Conservation (phyloP, 2,113 vertebrate genomes). For the Glaucidium brasilianum region DNA sequence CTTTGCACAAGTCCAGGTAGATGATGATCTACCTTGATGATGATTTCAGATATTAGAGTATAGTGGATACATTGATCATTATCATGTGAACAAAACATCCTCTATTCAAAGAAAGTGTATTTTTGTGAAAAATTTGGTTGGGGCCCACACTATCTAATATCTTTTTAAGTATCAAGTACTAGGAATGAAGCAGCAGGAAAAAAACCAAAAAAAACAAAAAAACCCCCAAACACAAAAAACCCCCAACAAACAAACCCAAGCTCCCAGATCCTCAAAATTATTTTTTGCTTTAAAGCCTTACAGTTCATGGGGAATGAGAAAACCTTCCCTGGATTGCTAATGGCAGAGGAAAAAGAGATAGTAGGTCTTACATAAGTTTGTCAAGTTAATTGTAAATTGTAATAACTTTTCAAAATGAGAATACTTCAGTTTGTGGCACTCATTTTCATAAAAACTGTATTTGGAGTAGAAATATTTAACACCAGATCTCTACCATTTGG, state of each 20-base stretch:
- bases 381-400: background rate
- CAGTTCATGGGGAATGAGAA: background rate
- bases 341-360: background rate
- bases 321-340: background rate
- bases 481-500: background rate
- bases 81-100: background rate
- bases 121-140: background rate
- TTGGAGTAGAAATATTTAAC: constrained; percentile 35
- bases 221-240: background rate
- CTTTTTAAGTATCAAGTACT: background rate
- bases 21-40: background rate
- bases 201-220: background rate
- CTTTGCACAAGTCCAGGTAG: no score
- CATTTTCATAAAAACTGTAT: background rate
- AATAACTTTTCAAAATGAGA: constrained; percentile 13
- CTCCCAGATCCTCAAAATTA: background rate
- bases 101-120: background rate
- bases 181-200: background rate
- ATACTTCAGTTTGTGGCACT: background rate
- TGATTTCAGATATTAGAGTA: background rate
- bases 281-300: background rate
- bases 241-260: background rate
- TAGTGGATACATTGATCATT: background rate
- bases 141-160: background rate
- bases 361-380: background rate